These are phyloP conservation scores for Drosophila athabasca DNA, from an alignment of 1,140 invertebrate species.

Conservation along the genomic window DNA sequence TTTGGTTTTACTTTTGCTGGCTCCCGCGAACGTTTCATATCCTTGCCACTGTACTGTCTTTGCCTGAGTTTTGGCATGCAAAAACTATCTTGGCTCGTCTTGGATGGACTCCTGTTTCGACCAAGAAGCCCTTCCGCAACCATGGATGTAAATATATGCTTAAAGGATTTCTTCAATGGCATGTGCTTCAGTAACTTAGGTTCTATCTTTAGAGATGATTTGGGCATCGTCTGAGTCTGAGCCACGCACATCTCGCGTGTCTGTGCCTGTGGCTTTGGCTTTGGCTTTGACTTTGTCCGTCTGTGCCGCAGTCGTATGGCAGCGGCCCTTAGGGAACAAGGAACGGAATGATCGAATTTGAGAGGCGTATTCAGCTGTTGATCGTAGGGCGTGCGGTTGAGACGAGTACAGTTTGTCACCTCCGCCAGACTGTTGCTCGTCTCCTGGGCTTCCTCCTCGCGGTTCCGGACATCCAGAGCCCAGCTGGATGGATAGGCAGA, in stretches of 20 bases:
- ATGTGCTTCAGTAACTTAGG: too few relatives aligned
- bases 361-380: conserved; percentile 23
- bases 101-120: not conserved
- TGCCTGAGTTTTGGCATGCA: not conserved
- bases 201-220: too few relatives aligned
- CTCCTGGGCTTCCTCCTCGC: not conserved
- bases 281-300: conserved; percentile 1
- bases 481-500: conserved; percentile 56
- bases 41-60: conserved; percentile 11
- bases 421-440: conserved; percentile 4
- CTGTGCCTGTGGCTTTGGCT: not conserved
- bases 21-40: not conserved
- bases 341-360: conserved; percentile 20
- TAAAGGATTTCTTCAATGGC: too few relatives aligned
- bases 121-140: not conserved
- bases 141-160: too few relatives aligned
- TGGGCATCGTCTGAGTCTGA: conserved; percentile 3
- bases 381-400: conserved; percentile 49
- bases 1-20: too few relatives aligned
- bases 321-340: conserved; percentile 6
- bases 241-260: not conserved
- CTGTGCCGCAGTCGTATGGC: not conserved
- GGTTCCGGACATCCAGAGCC: conserved; percentile 1
- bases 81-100: too few relatives aligned
- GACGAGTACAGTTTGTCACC: conserved; percentile 29